These are phyloP conservation scores for Cepaea nemoralis DNA, from an alignment of 1,140 invertebrate species.

Conservation along the genomic window DNA sequence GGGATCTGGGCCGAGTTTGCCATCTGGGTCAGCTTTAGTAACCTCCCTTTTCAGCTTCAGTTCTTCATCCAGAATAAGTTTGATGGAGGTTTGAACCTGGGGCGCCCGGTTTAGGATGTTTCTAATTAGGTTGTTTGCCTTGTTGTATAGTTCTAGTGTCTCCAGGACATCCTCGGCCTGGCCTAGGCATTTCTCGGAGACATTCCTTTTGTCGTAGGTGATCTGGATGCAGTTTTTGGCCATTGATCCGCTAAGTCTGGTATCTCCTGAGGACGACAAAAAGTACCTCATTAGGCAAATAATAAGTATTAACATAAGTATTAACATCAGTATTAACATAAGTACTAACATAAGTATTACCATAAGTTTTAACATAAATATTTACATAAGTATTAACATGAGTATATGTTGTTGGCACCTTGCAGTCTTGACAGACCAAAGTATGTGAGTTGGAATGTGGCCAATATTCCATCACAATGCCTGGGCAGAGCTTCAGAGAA, in stretches of 20 bases:
- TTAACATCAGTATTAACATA: too few species aligned
- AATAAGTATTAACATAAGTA: too few species aligned
- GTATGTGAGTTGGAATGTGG: too few species aligned
- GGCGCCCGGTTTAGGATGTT: conserved; percentile 46
- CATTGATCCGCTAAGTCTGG: conserved; percentile 25
- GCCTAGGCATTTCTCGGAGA: conserved; percentile 34
- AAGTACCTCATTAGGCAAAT: too few species aligned
- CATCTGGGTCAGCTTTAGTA: conserved; percentile 44
- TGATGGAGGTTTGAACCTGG: conserved; percentile 44
- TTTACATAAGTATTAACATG: too few species aligned
- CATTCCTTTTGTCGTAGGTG: conserved; percentile 26
- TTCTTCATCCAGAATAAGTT: conserved; percentile 50
- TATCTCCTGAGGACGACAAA: too few species aligned
- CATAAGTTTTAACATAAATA: too few species aligned
- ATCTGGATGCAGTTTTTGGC: conserved; percentile 39
- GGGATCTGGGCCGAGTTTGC: conserved; percentile 44
- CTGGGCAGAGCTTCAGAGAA: too few species aligned
- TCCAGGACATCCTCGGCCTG: conserved; percentile 45
- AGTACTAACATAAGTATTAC: too few species aligned
- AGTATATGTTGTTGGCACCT: too few species aligned
- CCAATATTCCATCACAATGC: too few species aligned
- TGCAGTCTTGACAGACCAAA: too few species aligned
- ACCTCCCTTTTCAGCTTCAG: conserved; percentile 48
- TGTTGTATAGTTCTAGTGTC: conserved; percentile 49
- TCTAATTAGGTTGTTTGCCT: conserved; percentile 47